Evolutionary conservation across 2,113 vertebrate species (phyloP).

Genomic region (Silurus meridionalis): DNA sequence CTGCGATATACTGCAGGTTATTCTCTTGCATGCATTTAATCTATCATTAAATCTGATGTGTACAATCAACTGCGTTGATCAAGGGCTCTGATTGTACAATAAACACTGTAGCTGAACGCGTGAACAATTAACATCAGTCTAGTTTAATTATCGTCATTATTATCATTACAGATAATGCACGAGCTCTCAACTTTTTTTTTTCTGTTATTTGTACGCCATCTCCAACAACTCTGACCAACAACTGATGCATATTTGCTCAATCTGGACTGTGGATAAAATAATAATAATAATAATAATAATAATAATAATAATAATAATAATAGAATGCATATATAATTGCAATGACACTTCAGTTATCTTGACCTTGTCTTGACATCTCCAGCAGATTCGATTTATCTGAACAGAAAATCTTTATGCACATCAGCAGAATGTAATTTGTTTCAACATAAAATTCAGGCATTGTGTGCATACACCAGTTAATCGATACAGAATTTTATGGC

Average conservation of each 20-base stretch:
- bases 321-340: not conserved
- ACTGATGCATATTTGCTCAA: constrained; percentile 12
- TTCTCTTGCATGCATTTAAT: constrained; percentile 46
- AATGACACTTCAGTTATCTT: not conserved
- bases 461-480: not conserved
- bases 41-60: constrained; percentile 51
- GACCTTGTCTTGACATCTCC: not conserved
- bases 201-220: not conserved
- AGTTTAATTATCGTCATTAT: not conserved
- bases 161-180: no score
- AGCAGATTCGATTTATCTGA: not conserved
- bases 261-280: not conserved
- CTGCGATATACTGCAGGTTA: constrained; percentile 33
- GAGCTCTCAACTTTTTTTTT: not conserved
- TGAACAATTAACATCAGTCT: not conserved
- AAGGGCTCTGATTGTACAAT: constrained; percentile 23
- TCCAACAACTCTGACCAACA: not conserved
- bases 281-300: no score
- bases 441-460: not conserved
- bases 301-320: no score
- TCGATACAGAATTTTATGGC: not conserved
- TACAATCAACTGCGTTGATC: constrained; percentile 15
- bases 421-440: not conserved
- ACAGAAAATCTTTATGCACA: not conserved
- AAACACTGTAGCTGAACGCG: not conserved